Evolutionary conservation across 2,797 vertebrate genomes (phyloP), one percentile per base, ranked within the genome.

Genomic region (Thunnus albacares): DNA sequence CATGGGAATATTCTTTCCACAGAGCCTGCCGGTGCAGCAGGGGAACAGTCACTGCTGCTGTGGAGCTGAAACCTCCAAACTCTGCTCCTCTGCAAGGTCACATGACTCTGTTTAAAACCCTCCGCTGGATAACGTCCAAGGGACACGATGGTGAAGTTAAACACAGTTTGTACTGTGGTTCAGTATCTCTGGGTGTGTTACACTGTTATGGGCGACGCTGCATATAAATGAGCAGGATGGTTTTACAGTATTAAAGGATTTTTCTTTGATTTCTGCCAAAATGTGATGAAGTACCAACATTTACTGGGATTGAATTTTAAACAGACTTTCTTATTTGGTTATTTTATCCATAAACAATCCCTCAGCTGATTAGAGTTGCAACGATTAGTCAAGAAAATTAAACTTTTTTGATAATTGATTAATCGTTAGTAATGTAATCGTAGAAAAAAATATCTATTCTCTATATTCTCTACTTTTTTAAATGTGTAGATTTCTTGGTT

Each of bases 1-100:
- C 84, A 76, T 58, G 74, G 75, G 86, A 84, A 71, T 87, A 69
- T 69, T 80, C 41, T 90, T 88, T 84, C 80, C 85, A 86, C 75
- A 63, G 65, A 75, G 79, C 58, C 41, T 38, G 24, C 68, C 1
- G 53, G 64, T 55, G 77, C 78, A 70, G 83, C 75, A 43, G 49
- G 51, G 71, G 52, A 85, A 73, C 68, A 77, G 66, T 47, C 55
- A 60, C 51, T n/a, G 4, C 70, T 63, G 69, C 65, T 58, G 43
- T 26, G 0, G 9, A 64, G 41, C 61, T 24, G 75, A 78, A 83
- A 79, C 4, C 35, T 65, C 45, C 22, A 0, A 30, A 65, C 71
- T 79, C 53, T 69, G 47, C 18, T 76, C 30, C 30, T 33, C 26
- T 26, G 52, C 22, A 24, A 0, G 20, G 24, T 14, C 18, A 70